Base-by-base conservation (phyloP, 2,113 vertebrate genomes). In the Ophiodon elongatus region DNA sequence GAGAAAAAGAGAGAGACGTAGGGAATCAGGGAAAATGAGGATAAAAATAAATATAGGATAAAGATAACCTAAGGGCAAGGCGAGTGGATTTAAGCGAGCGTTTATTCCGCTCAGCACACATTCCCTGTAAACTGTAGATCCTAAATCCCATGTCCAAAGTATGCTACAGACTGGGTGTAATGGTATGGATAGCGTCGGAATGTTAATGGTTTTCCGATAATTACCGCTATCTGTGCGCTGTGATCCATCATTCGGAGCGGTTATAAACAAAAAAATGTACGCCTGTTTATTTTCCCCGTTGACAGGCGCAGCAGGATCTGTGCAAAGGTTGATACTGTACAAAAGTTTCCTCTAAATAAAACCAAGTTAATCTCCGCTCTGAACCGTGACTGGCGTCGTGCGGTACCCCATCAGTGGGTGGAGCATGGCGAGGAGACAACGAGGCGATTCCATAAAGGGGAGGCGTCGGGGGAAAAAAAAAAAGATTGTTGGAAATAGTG, bases 141-240 rank as follows among this genome's bases (percentile, higher is more conserved):
- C 66, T 57, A 85, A 85, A 92, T 87, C 78, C 75, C 81, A 29
- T 76, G 82, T 91, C 88, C 86, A 85, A 89, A 80, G 69, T 80
- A 59, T 23, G 33, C 83, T 81, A 62, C 74, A 85, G 73, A 59
- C 50, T 59, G 59, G 10, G 62, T 57, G 71, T 63, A 45, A 77
- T 91, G 69, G 85, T 93, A 93, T 92, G 93, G 90, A 94, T 94
- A 91, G 89, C 86, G 93, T 91, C 57, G 76, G 94, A 94, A 94
- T 94, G 91, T 93, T 94, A 94, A 94, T 92, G 89, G 85, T 90
- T 93, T 95, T 93, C 90, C 81, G 80, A 94, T 94, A 94, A 94
- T 94, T 95, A 94, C 82, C 72, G 70, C 88, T 94, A 93, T 94
- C 92, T 94, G 91, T 87, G 84, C 31, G 45, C 87, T 87, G 89